Evolutionary conservation across 2,113 vertebrate species (phyloP), one percentile per base, ranked within the genome.

Genomic region (Meriones unguiculatus): DNA sequence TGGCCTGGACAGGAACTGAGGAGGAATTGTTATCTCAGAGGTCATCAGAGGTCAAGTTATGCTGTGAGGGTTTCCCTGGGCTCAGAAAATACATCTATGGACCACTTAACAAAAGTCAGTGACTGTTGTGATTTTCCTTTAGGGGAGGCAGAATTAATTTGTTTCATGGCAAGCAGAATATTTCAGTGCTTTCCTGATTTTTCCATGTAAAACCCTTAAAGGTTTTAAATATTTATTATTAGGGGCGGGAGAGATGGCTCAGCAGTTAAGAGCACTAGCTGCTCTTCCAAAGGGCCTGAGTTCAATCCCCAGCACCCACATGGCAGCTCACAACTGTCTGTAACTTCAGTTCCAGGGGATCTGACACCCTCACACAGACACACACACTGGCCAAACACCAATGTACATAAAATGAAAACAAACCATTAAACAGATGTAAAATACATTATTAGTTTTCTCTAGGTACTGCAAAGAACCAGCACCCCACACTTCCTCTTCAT

Each of bases 191-290:
- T 84, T 54, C 15, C 7, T 84, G 35, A 62, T 73, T 75, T 46
- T 95, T 87, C 54, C 64, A 52, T 88, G 64, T 92, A 69, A 93
- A 87, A 73, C 87, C 12, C 91, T 95, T 89, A 46, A 25, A 38
- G 17, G 13, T 84, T 64, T 82, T 84, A 80, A 28, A 65, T 84
- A 82, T 15, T 38, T 41, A 64, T 28, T 41, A 84, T 28, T 82
- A 35, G 80, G 12, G 13, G 35, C 80, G 15, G 24, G 13, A 62
- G 80, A 82, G 57, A 62, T 82, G 57, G 35, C 35, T 82, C 80
- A 38, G 22, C 13, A 59, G 57, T 82, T 82, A 62, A 82, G n/a
- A 82, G 54, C 24, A 84, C n/a, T 62, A 10, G 57, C n/a, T 62
- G 80, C 11, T 84, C 57, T 38, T 62, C 35, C 57, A 62, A 22